Base-by-base conservation (phyloP, 2,888 invertebrate species). In the Baccha elongata region DNA sequence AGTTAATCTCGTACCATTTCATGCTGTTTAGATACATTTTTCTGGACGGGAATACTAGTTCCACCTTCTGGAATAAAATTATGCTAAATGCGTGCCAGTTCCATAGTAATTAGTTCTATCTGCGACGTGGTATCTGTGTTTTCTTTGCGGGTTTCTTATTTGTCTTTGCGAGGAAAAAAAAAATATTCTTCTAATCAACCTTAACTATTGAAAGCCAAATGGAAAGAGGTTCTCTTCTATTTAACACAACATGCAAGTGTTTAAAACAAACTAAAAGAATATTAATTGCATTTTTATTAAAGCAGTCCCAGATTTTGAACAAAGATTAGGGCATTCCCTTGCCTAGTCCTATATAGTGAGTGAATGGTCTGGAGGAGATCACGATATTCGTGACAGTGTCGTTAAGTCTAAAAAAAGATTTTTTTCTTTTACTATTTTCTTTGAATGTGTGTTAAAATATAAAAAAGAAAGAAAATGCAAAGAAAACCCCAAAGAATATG, bases 61-160 rank as follows among this genome's bases (percentile, higher is more conserved):
- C 42, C 17, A 29, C n/a, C 29, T 44, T 44, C 42, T 60, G 17
- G 29, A 53, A 44, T 71, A 44, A 46, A 75, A 67, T 75, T 81
- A 81, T 81, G 80, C 80, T 71, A 81, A 81, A 71, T 81, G 71
- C 80, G 80, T 81, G 80, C 80, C 46, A 75, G 75, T 81, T 81
- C 75, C 80, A 81, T 81, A 81, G 69, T 75, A 81, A 81, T 81
- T 75, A 81, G 80, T 71, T 81, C 69, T 81, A 81, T 81, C 80
- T 75, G 46, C 52, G 58, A 60, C 71, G 46, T 40, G n/a, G 74
- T 71, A 81, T 75, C 69, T 80, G 32, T 46, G 53, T 72, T 17
- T 44, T 52, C 65, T 52, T 42, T 23, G 21, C 50, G 21, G 65
- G 65, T 44, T 32, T 35, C 26, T 40, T 53, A 17, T 35, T 23